Evolutionary conservation across 2,797 vertebrate genomes (phyloP).

Genomic region (Rhinogobio ventralis): DNA sequence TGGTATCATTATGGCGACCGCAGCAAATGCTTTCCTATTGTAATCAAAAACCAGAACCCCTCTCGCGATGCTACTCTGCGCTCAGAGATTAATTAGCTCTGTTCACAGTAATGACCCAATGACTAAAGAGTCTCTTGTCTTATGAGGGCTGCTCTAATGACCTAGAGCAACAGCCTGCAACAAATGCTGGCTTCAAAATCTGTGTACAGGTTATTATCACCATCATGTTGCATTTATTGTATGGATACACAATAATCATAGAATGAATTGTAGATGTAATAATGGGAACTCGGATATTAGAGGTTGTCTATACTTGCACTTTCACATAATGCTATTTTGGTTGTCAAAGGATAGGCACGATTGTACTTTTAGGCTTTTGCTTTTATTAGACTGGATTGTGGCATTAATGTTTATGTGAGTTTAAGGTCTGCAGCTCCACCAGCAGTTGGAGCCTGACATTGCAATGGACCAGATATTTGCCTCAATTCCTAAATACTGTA

Average conservation of each 20-base stretch:
- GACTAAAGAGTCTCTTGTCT: slow-evolving; percentile 67
- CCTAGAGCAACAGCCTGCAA: slow-evolving; percentile 41
- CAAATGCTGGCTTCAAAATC: slow-evolving; percentile 25
- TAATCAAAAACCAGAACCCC: slow-evolving; percentile 77
- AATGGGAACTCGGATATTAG: neutral
- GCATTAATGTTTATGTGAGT: slow-evolving; percentile 36
- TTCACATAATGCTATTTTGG: neutral
- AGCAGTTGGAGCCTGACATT: slow-evolving; percentile 72
- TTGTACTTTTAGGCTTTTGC: slow-evolving; percentile 65
- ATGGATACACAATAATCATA: neutral
- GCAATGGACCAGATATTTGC: slow-evolving; percentile 60
- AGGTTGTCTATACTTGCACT: neutral
- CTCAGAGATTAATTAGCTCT: slow-evolving; percentile 78
- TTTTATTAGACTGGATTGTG: slow-evolving; percentile 25
- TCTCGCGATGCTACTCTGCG: slow-evolving; percentile 66
- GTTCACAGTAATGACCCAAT: slow-evolving; percentile 74
- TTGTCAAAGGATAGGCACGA: slow-evolving; percentile 7
- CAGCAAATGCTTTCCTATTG: slow-evolving; percentile 83
- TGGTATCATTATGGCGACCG: slow-evolving; percentile 77
- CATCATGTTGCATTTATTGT: slow-evolving; percentile 29
- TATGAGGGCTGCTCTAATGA: slow-evolving; percentile 61
- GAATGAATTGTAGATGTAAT: neutral
- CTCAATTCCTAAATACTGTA: slow-evolving; percentile 9
- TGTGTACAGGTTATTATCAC: slow-evolving; percentile 30
- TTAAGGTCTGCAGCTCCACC: slow-evolving; percentile 82